A percentile compares a stretch with the other conserved stretches of the same genome.
phyloP scores from a whole-genome alignment of 2,888 invertebrate species.

The Diachrysia chrysitis region DNA sequence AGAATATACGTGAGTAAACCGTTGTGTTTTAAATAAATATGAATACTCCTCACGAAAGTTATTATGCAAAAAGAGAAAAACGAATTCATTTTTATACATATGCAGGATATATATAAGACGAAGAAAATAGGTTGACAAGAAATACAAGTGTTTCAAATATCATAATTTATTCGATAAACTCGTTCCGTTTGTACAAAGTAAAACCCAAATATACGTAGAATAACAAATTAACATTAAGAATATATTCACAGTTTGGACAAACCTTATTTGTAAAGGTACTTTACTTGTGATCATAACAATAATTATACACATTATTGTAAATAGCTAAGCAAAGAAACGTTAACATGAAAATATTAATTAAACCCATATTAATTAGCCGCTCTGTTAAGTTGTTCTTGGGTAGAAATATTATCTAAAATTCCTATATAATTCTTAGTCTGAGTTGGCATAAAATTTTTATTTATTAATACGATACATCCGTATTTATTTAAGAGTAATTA shows the following conservation, averaged over 20 bases:
- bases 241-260: conserved; percentile 12
- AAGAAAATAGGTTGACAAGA: too few species aligned
- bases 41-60: too few species aligned
- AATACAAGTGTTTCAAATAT: conserved; percentile 43
- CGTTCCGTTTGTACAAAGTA: conserved; percentile 18
- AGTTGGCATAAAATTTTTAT: too few species aligned
- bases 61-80: too few species aligned
- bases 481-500: too few species aligned
- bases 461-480: too few species aligned
- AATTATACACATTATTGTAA: too few species aligned
- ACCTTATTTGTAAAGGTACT: not conserved
- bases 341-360: not conserved
- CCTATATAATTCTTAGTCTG: too few species aligned
- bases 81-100: too few species aligned
- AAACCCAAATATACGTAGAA: conserved; percentile 32
- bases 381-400: not conserved
- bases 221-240: conserved; percentile 24
- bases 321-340: not conserved
- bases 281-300: not conserved
- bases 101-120: too few species aligned
- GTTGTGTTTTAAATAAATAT: too few species aligned
- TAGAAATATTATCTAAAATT: not conserved
- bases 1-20: too few species aligned
- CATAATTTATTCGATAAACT: conserved; percentile 47
- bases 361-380: not conserved